Evolutionary conservation across 2,797 vertebrate species (phyloP), one percentile per base, ranked within the genome.

Genomic region (Pseudocheirus occidentalis): DNA sequence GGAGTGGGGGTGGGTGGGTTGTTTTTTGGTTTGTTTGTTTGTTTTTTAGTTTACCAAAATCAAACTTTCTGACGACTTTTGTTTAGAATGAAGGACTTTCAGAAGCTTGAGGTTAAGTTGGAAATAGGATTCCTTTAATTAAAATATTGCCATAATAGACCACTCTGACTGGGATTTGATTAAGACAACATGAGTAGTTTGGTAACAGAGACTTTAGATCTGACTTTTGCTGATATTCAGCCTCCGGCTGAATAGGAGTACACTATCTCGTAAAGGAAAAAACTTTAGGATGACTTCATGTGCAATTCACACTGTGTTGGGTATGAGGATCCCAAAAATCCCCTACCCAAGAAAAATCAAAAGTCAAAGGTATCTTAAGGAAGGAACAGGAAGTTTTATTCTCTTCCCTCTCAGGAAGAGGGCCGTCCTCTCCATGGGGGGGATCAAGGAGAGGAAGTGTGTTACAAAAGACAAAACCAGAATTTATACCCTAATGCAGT

Each of bases 11-110:
- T n/a, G n/a, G 34, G 14, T 12, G 31, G 53, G 27, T 11, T 54
- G 11, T 54, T 54, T 54, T 11, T 14, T 55, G 2, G 55, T 5
- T 34, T 62, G n/a, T n/a, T n/a, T n/a, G n/a, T 94, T 55, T 93
- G 73, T 59, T 66, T 89, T 53, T 96, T 93, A 73, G 92, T 40
- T 92, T 24, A 95, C 40, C 91, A 58, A 92, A 96, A 92, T 55
- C 95, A 90, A 53, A 93, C 91, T 29, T 92, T 0, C 50, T 55
- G n/a, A 18, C 34, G 54, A 94, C 4, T 91, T 95, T 53, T 12
- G 9, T 94, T 95, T 56, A 9, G 24, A 96, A 89, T 90, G 89
- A 94, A 81, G 46, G 93, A 89, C 62, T 91, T 96, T 95, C 56
- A 90, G 54, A 96, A 91, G 27, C 2, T 55, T 31, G 57, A 92